phyloP scores from a whole-genome alignment of 2,113 vertebrate species.

The Eublepharis macularius region DNA sequence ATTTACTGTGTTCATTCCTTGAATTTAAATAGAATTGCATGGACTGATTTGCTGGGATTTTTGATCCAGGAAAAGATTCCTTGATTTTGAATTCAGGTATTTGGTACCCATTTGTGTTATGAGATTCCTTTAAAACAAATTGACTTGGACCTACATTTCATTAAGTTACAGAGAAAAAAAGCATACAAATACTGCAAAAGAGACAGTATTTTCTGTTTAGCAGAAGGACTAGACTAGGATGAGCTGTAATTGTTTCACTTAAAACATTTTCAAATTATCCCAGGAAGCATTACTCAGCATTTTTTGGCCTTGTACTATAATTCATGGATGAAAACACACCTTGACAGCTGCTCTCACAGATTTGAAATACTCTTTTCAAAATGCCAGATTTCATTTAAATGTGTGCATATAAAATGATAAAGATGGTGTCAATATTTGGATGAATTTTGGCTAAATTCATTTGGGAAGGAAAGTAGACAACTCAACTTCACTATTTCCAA shows the following conservation, averaged over 20 bases:
- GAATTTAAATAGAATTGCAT: background rate
- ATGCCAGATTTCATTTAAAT: background rate
- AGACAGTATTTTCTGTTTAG: background rate
- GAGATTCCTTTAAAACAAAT: background rate
- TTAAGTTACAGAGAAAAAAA: background rate
- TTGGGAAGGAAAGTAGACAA: background rate
- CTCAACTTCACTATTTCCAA: background rate
- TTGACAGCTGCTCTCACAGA: background rate
- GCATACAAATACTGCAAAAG: background rate
- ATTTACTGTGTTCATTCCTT: background rate
- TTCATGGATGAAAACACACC: background rate
- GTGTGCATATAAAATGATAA: background rate
- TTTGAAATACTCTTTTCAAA: slow-evolving; percentile 18
- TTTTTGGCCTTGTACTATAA: background rate
- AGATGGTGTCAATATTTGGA: background rate
- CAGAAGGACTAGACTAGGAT: background rate
- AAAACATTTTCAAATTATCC: background rate
- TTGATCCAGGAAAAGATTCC: background rate
- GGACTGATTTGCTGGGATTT: background rate
- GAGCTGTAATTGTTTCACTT: background rate
- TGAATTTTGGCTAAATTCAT: background rate
- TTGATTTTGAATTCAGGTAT: background rate
- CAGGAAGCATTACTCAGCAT: background rate
- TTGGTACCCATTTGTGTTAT: background rate
- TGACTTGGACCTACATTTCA: background rate